A percentile compares a stretch with the other conserved stretches of the same genome.
Evolutionary conservation across 2,113 vertebrate species (phyloP).

Genomic region (Argyrosomus japonicus): DNA sequence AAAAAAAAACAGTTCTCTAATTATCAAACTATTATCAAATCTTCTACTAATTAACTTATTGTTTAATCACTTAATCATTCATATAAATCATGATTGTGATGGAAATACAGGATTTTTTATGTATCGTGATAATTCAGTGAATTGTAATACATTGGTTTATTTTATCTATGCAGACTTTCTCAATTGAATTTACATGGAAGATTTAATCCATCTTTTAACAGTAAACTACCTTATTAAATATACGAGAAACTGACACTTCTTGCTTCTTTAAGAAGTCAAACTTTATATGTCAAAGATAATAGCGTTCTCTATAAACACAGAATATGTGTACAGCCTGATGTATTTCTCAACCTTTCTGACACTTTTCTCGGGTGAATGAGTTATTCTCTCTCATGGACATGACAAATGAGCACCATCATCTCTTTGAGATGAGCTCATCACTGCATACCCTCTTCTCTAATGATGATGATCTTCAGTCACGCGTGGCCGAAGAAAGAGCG

Average conservation of each 20-base stretch:
- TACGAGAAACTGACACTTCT: neutral
- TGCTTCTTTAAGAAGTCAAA: neutral
- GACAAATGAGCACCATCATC: slow-evolving; percentile 72
- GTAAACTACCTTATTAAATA: neutral
- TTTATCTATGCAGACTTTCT: neutral
- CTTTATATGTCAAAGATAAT: neutral
- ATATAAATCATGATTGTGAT: neutral
- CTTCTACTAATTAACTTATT: neutral
- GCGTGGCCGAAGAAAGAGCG: slow-evolving; percentile 57
- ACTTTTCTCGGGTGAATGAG: slow-evolving; percentile 19
- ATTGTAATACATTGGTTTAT: neutral
- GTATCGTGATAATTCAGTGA: too few relatives aligned
- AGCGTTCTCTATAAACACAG: neutral
- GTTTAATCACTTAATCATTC: neutral
- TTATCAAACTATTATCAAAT: neutral
- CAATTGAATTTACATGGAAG: neutral
- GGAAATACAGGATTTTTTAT: neutral
- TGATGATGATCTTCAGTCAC: slow-evolving; percentile 77
- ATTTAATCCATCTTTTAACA: neutral
- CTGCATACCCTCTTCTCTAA: slow-evolving; percentile 52
- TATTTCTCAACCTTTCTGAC: slow-evolving; percentile 12
- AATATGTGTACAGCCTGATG: neutral
- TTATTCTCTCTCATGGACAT: slow-evolving; percentile 39
- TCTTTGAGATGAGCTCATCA: slow-evolving; percentile 68
- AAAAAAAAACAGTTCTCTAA: too few relatives aligned